phyloP scores from a whole-genome alignment of 2,888 invertebrate genomes.

The Sinhomidia bicolor region DNA sequence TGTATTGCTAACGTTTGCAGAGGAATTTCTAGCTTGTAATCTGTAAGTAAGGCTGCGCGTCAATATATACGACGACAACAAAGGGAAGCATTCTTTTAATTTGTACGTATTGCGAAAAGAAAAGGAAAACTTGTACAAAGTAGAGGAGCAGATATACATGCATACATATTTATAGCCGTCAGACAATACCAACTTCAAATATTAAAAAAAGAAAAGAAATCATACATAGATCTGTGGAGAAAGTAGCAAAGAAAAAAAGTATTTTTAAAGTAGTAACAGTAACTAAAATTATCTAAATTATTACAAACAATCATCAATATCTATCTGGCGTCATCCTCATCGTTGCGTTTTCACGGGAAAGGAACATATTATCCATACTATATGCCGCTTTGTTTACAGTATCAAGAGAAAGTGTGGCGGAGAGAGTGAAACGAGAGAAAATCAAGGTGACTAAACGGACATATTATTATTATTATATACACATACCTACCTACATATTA shows the following conservation, averaged over 20 bases:
- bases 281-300: background rate
- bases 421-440: background rate
- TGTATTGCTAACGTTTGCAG: background rate
- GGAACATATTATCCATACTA: background rate
- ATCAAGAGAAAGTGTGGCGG: background rate
- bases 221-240: slow-evolving; percentile 54
- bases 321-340: slow-evolving; percentile 15
- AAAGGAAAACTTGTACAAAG: slow-evolving; percentile 69
- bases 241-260: slow-evolving; percentile 50
- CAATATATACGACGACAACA: slow-evolving; percentile 30
- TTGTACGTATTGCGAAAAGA: slow-evolving; percentile 23
- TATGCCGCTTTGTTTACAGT: slow-evolving; percentile 1
- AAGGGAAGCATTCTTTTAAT: slow-evolving; percentile 45
- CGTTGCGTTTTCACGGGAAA: slow-evolving; percentile 16
- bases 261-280: slow-evolving; percentile 62
- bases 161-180: slow-evolving; percentile 49
- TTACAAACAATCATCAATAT: background rate
- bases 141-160: slow-evolving; percentile 60
- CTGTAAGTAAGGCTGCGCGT: slow-evolving; percentile 36
- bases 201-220: slow-evolving; percentile 12
- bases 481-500: background rate
- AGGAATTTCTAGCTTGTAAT: background rate
- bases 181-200: slow-evolving; percentile 64
- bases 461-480: no score
- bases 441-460: slow-evolving; percentile 31